Percentiles rank a stretch among this genome's conserved stretches.
Conservation (phyloP, 1,140 invertebrate genomes). For the Triops longicaudatus region DNA sequence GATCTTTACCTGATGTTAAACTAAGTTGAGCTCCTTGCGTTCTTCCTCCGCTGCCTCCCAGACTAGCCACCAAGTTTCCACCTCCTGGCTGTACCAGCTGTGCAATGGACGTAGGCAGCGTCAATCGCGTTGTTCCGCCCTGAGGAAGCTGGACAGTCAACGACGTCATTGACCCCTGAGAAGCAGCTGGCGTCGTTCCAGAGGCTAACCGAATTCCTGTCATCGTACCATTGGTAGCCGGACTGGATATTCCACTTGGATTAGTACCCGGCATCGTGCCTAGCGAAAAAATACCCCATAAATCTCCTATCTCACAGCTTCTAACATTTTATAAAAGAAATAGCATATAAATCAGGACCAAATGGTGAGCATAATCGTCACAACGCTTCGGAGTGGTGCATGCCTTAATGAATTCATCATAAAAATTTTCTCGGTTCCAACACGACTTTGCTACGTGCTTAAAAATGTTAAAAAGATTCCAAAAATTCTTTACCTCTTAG, state of each 20-base stretch:
- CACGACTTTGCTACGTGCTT: too few relatives aligned
- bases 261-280: not conserved
- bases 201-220: not conserved
- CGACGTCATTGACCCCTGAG: not conserved
- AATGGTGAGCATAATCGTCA: slow-evolving; percentile 15
- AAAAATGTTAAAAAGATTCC: too few relatives aligned
- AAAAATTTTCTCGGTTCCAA: too few relatives aligned
- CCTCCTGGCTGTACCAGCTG: slow-evolving; percentile 1
- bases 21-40: not conserved
- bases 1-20: not conserved
- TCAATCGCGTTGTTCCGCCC: slow-evolving; percentile 5
- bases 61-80: not conserved
- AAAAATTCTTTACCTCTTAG: not conserved
- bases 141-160: not conserved
- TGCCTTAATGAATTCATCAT: not conserved
- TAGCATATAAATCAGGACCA: not conserved
- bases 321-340: not conserved
- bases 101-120: not conserved
- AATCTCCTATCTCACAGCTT: not conserved
- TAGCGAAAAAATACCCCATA: not conserved
- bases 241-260: not conserved
- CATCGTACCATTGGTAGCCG: not conserved
- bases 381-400: slow-evolving; percentile 8
- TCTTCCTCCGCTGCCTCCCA: not conserved
- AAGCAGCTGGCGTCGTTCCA: not conserved